A percentile compares a stretch with the other conserved stretches of the same genome.
These are phyloP conservation scores for Sphinx pinastri DNA, from an alignment of 2,888 invertebrate species.

Conservation along the genomic window DNA sequence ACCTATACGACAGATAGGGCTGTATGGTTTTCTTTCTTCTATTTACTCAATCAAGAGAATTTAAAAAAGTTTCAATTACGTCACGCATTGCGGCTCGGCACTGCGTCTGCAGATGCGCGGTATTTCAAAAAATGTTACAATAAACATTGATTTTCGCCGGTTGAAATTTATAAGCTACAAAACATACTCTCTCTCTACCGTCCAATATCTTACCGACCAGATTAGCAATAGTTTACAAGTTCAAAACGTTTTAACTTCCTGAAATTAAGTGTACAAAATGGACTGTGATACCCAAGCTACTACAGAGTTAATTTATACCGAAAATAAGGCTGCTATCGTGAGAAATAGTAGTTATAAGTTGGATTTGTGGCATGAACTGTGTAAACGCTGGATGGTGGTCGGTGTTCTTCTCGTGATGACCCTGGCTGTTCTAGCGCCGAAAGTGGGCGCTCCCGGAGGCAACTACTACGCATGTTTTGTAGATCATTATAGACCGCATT, in stretches of 20 bases:
- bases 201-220: neutral
- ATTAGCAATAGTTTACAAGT: neutral
- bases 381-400: conserved; percentile 62
- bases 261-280: conserved; percentile 17
- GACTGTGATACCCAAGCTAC: conserved; percentile 28
- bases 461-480: conserved; percentile 68
- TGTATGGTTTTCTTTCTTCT: neutral
- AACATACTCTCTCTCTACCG: conserved; percentile 6
- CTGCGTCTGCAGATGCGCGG: conserved; percentile 29
- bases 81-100: conserved; percentile 25
- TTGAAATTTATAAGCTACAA: neutral
- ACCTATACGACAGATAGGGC: neutral
- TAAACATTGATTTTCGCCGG: conserved; percentile 25
- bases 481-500: conserved; percentile 71
- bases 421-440: conserved; percentile 64
- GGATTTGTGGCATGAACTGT: conserved; percentile 59
- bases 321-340: conserved; percentile 33
- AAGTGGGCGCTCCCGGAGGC: conserved; percentile 72
- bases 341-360: conserved; percentile 49
- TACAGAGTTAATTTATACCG: conserved; percentile 38
- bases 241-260: neutral
- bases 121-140: conserved; percentile 22
- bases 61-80: neutral
- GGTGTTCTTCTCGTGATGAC: conserved; percentile 62
- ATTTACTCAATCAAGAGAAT: neutral